Percentiles rank a stretch among this genome's conserved stretches.
Evolutionary conservation across 2,113 vertebrate species (phyloP).

Genomic region (Indicator maculatus): DNA sequence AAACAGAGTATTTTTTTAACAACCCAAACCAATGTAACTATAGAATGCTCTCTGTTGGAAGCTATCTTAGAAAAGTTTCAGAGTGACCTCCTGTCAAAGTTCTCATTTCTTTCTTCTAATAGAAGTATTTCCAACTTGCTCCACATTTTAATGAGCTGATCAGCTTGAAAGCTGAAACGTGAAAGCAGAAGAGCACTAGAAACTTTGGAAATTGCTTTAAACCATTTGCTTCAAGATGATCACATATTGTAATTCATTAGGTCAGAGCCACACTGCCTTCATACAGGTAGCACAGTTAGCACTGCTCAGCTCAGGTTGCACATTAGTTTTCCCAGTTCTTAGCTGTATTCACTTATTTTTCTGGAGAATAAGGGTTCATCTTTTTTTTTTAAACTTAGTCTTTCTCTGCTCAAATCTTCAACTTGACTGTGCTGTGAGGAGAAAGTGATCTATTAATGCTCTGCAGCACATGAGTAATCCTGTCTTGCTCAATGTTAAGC

Average conservation of each 20-base stretch:
- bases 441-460: not conserved
- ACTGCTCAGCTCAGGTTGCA: not conserved
- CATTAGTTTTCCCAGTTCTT: not conserved
- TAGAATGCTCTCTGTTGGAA: not conserved
- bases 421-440: not conserved
- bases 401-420: not conserved
- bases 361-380: not conserved
- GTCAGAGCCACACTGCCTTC: not conserved
- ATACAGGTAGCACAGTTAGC: not conserved
- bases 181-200: not conserved
- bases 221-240: not conserved
- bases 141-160: not conserved
- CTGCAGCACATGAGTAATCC: not conserved
- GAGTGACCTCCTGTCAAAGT: not conserved
- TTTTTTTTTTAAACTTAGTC: not conserved
- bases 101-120: not conserved
- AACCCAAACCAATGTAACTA: not conserved
- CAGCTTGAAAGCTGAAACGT: not conserved
- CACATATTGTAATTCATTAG: not conserved
- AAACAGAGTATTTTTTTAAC: not conserved
- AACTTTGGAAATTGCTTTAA: not conserved
- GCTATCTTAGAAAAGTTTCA: constrained; percentile 9
- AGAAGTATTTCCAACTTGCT: not conserved
- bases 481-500: not conserved
- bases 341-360: not conserved